A percentile compares a stretch with the other conserved stretches of the same genome.
Conservation (phyloP, 1,140 invertebrate species). For the Trichogramma pretiosum region DNA sequence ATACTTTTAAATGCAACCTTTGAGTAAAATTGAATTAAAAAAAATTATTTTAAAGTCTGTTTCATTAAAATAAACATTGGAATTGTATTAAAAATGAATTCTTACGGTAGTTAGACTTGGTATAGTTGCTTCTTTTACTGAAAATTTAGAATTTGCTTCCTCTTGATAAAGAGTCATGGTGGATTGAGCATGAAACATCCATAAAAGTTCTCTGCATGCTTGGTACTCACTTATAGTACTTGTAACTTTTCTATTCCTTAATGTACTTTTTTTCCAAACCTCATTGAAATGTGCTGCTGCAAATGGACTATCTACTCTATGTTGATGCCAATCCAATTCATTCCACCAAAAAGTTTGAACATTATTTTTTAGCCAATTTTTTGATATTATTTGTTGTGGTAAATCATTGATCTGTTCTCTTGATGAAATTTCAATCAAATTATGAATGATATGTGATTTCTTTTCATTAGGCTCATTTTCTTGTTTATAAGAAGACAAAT, state of each 20-base stretch:
- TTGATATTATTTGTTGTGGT: conserved; percentile 28
- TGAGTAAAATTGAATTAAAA: background rate
- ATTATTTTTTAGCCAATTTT: conserved; percentile 37
- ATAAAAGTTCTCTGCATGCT: conserved; percentile 38
- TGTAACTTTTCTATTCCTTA: conserved; percentile 21
- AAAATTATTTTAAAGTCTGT: background rate
- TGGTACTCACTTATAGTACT: conserved; percentile 39
- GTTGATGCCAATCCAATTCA: conserved; percentile 30
- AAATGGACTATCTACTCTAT: conserved; percentile 30
- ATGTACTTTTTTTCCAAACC: conserved; percentile 31
- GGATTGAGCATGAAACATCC: conserved; percentile 37
- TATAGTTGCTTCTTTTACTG: conserved; percentile 32
- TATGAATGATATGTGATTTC: background rate
- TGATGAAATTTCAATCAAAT: background rate
- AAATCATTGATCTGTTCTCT: background rate
- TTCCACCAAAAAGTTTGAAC: conserved; percentile 42
- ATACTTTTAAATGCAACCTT: conserved; percentile 37
- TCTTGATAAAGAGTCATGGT: conserved; percentile 33
- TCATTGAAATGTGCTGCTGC: conserved; percentile 31
- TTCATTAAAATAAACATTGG: background rate
- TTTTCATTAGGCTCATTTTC: too few relatives aligned
- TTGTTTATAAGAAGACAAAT: too few relatives aligned
- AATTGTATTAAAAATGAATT: background rate
- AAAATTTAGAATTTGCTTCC: conserved; percentile 23
- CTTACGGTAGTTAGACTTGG: conserved; percentile 38